phyloP scores from a whole-genome alignment of 2,113 vertebrate genomes.

The Callospermophilus lateralis region DNA sequence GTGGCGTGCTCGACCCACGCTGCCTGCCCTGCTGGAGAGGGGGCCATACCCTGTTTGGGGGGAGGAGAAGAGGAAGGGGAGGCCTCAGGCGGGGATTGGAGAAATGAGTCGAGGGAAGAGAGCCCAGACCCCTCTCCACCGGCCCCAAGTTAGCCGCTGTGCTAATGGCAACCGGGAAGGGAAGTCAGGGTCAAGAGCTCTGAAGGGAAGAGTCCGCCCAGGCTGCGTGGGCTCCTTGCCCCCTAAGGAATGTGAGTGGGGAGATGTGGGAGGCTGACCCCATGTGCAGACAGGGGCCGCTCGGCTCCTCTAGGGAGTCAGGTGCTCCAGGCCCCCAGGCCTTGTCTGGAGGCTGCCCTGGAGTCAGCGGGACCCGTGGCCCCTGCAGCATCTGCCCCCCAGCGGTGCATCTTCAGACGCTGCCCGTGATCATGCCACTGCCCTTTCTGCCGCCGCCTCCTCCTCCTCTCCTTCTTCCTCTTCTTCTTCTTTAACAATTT shows the following conservation, averaged over 20 bases:
- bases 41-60: too few relatives aligned
- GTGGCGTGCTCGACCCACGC: neutral
- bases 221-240: neutral
- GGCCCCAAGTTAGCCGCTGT: neutral
- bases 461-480: neutral
- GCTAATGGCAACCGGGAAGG: neutral
- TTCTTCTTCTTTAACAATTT: neutral
- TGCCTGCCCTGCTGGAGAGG: neutral
- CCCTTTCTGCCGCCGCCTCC: neutral
- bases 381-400: neutral
- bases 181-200: too few relatives aligned
- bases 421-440: neutral
- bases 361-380: neutral
- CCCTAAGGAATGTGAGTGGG: too few relatives aligned
- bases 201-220: accelerated
- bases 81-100: too few relatives aligned
- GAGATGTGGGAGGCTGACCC: neutral
- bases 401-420: neutral
- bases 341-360: neutral
- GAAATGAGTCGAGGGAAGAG: neutral
- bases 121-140: accelerated
- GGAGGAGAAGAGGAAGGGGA: neutral
- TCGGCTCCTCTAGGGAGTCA: neutral
- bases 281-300: neutral
- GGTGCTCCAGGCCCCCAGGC: neutral